Conservation (phyloP, 2,113 vertebrate species). For the Setophaga coronata region DNA sequence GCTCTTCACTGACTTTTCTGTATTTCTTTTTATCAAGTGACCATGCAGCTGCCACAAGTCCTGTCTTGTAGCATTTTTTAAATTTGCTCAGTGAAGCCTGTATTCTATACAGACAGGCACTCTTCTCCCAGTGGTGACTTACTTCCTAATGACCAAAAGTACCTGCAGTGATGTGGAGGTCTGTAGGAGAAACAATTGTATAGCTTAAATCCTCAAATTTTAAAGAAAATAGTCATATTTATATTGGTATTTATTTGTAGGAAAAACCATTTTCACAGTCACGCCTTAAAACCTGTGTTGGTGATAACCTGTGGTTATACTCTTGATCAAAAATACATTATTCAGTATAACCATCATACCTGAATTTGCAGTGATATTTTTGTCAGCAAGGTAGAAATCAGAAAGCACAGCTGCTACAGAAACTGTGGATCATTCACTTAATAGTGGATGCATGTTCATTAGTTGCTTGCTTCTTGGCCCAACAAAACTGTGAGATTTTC, state of each 20-base stretch:
- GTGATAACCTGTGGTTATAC: background rate
- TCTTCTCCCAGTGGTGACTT: background rate
- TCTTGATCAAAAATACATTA: background rate
- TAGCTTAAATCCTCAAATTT: background rate
- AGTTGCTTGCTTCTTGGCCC: background rate
- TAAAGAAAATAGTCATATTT: background rate
- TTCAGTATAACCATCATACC: background rate
- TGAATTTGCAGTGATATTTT: background rate
- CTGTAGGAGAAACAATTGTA: background rate
- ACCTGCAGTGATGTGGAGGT: rapidly evolving
- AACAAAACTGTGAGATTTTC: background rate
- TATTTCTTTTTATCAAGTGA: background rate
- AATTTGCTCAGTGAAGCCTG: background rate
- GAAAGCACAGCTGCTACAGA: background rate
- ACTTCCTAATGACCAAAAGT: background rate
- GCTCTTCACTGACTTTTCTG: background rate
- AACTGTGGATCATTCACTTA: background rate
- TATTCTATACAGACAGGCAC: background rate
- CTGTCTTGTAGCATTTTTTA: rapidly evolving
- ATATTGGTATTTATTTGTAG: background rate
- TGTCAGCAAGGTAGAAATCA: background rate
- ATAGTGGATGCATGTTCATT: background rate
- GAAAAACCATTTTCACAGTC: background rate
- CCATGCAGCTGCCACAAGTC: background rate
- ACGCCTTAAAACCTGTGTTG: background rate